Percentiles rank a stretch among this genome's conserved stretches.
These are phyloP conservation scores for Eupsilia transversa DNA, from an alignment of 2,888 invertebrate genomes.

Conservation along the genomic window DNA sequence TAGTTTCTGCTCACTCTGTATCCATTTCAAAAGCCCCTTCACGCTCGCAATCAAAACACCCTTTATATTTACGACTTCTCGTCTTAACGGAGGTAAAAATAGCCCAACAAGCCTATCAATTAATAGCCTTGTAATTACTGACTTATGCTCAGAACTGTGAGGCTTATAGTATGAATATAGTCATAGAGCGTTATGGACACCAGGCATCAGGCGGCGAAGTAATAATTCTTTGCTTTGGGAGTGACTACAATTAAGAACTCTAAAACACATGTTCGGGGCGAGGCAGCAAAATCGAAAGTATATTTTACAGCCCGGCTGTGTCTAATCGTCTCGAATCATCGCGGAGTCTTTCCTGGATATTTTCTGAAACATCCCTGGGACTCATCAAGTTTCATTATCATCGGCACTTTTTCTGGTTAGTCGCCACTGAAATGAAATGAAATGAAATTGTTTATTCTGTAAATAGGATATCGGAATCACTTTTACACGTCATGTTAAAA, in stretches of 20 bases:
- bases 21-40: slow-evolving; percentile 12
- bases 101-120: slow-evolving; percentile 51
- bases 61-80: slow-evolving; percentile 52
- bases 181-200: slow-evolving; percentile 4
- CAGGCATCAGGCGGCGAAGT: neutral
- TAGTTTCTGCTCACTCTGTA: neutral
- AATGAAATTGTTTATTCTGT: too few species aligned
- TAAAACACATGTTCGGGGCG: neutral
- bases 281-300: neutral
- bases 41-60: slow-evolving; percentile 36
- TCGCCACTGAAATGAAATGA: too few species aligned
- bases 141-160: slow-evolving; percentile 50
- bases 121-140: slow-evolving; percentile 58
- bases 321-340: too few species aligned
- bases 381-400: neutral
- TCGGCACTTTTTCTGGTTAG: neutral
- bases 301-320: neutral
- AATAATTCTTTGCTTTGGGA: neutral
- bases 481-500: too few species aligned
- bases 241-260: neutral
- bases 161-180: slow-evolving; percentile 38
- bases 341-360: too few species aligned
- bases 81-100: slow-evolving; percentile 54
- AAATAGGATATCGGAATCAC: too few species aligned
- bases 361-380: neutral